Conservation (phyloP, 2,888 invertebrate species). For the Acanthosepion pharaonis region DNA sequence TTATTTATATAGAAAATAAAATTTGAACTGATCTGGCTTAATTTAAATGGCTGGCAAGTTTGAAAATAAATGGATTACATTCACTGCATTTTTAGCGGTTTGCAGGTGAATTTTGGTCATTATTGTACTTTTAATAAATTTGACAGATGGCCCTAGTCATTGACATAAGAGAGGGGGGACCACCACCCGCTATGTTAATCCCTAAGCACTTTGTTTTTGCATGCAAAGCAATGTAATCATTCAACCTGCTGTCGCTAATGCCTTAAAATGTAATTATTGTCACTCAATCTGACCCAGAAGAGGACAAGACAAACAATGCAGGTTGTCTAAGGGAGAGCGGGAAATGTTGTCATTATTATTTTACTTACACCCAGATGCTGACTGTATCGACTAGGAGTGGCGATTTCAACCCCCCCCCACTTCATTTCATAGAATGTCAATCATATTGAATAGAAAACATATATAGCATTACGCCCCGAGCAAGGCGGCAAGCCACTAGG, state of each 20-base stretch:
- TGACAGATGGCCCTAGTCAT: too few relatives aligned
- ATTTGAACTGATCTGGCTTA: too few relatives aligned
- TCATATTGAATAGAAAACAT: too few relatives aligned
- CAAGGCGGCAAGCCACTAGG: too few relatives aligned
- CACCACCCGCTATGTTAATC: neutral
- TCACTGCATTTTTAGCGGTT: neutral
- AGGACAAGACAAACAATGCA: neutral
- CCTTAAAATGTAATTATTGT: neutral
- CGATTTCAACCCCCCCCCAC: neutral
- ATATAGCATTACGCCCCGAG: too few relatives aligned
- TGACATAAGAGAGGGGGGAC: neutral
- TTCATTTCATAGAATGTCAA: too few relatives aligned
- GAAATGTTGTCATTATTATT: neutral
- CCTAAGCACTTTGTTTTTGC: neutral
- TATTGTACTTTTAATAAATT: too few relatives aligned
- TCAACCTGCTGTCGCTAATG: neutral
- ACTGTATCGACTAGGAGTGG: neutral
- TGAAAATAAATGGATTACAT: neutral
- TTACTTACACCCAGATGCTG: neutral
- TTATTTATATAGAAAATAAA: too few relatives aligned
- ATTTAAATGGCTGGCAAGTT: too few relatives aligned
- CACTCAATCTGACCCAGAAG: neutral
- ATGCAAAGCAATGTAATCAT: neutral
- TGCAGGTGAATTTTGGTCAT: too few relatives aligned
- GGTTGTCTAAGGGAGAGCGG: neutral